Percentiles rank a stretch among this genome's conserved stretches.
Evolutionary conservation across 2,888 invertebrate species (phyloP).

Genomic region (Drosophila koepferae): DNA sequence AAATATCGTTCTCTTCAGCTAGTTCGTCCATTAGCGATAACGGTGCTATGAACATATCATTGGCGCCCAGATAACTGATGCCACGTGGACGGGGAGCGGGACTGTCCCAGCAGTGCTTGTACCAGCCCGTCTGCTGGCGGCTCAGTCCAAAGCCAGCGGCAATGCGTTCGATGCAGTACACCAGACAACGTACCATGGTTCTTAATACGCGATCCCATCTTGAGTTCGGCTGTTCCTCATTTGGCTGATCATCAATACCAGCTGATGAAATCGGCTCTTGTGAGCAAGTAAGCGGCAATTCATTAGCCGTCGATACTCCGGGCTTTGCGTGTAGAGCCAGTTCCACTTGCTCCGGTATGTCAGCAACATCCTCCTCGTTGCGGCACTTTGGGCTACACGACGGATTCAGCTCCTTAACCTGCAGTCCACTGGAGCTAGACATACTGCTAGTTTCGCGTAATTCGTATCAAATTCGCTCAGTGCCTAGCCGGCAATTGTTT

Average conservation of each 20-base stretch:
- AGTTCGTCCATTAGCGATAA: not conserved
- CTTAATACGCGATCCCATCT: conserved; percentile 16
- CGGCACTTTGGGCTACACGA: not conserved
- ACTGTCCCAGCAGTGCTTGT: conserved; percentile 61
- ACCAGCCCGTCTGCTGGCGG: conserved; percentile 51
- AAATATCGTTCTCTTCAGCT: not conserved
- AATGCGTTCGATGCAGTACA: conserved; percentile 28
- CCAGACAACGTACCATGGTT: conserved; percentile 22
- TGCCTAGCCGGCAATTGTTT: not conserved
- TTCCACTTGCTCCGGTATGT: conserved; percentile 20
- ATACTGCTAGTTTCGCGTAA: conserved; percentile 5
- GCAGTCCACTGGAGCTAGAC: conserved; percentile 8
- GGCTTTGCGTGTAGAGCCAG: conserved; percentile 15
- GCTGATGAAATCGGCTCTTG: not conserved
- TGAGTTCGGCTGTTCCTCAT: not conserved
- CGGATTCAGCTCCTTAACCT: no score
- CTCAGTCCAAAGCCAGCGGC: conserved; percentile 56
- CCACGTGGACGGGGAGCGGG: conserved; percentile 32
- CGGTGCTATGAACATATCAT: not conserved
- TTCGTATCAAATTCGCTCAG: not conserved
- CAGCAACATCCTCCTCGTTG: not conserved
- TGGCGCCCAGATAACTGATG: not conserved
- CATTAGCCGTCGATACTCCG: not conserved
- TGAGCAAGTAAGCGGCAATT: not conserved
- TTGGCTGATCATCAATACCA: not conserved